A percentile compares a stretch with the other conserved stretches of the same genome.
These are phyloP conservation scores for Sebastes schlegelii DNA, from an alignment of 2,113 vertebrate genomes.

Conservation along the genomic window DNA sequence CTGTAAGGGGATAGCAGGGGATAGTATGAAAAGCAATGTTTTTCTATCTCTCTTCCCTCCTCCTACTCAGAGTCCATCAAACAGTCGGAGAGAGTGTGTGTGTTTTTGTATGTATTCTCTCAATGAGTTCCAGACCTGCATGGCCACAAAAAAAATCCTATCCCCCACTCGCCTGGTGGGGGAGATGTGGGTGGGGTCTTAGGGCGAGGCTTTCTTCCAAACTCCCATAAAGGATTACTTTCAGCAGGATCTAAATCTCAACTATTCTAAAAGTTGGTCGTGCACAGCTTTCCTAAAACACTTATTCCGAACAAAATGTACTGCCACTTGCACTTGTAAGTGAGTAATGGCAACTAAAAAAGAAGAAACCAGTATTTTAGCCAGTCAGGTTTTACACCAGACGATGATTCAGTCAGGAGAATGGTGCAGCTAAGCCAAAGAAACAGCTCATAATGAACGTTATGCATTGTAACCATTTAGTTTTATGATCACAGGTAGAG, in stretches of 20 bases:
- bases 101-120: conserved; percentile 38
- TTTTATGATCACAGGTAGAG: not conserved
- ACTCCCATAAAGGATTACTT: conserved; percentile 42
- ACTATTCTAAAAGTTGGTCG: conserved; percentile 21
- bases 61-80: conserved; percentile 52
- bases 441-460: not conserved
- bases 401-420: conserved; percentile 15
- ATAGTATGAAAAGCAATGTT: conserved; percentile 13
- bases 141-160: conserved; percentile 18
- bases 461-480: not conserved
- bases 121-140: conserved; percentile 79
- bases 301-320: conserved; percentile 2
- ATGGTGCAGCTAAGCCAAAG: not conserved
- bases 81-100: conserved; percentile 5
- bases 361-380: conserved; percentile 12
- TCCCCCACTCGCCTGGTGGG: conserved; percentile 50
- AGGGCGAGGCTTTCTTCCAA: conserved; percentile 49
- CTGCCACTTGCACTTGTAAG: not conserved
- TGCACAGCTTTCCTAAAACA: conserved; percentile 17
- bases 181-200: conserved; percentile 56
- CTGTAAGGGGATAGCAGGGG: not conserved
- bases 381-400: not conserved
- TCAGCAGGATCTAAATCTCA: conserved; percentile 20
- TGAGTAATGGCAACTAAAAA: conserved; percentile 1
- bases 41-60: conserved; percentile 18